phyloP scores from a whole-genome alignment of 2,113 vertebrate genomes.

The Hydrochoerus hydrochaeris region DNA sequence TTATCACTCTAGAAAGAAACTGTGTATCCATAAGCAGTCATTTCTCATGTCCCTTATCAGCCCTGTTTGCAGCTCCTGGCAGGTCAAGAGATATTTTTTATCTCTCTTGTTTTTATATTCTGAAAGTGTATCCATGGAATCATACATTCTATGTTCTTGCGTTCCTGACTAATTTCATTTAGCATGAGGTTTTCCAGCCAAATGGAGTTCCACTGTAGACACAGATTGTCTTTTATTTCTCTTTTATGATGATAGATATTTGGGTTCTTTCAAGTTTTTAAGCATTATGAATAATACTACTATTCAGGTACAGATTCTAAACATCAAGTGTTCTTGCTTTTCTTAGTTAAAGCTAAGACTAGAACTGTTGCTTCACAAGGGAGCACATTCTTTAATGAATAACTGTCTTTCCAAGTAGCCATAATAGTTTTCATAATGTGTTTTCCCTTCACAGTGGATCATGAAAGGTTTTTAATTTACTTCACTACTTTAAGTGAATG shows the following conservation, averaged over 20 bases:
- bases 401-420: background rate
- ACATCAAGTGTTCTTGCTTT: background rate
- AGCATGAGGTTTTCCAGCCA: too few species aligned
- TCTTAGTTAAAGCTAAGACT: background rate
- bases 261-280: background rate
- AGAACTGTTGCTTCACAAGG: background rate
- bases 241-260: background rate
- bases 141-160: too few species aligned
- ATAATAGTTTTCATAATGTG: background rate
- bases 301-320: background rate
- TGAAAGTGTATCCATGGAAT: too few species aligned
- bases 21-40: too few species aligned
- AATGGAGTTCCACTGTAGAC: too few species aligned
- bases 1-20: too few species aligned
- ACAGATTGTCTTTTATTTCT: background rate
- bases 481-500: background rate
- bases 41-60: too few species aligned
- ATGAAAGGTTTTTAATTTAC: background rate
- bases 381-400: background rate
- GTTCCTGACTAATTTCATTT: background rate
- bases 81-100: too few species aligned
- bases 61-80: too few species aligned
- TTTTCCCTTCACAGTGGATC: background rate
- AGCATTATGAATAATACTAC: background rate
- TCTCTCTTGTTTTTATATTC: too few species aligned